A percentile compares a stretch with the other conserved stretches of the same genome.
Evolutionary conservation across 1,140 invertebrate genomes (phyloP).

Genomic region (Drosophila yakuba): DNA sequence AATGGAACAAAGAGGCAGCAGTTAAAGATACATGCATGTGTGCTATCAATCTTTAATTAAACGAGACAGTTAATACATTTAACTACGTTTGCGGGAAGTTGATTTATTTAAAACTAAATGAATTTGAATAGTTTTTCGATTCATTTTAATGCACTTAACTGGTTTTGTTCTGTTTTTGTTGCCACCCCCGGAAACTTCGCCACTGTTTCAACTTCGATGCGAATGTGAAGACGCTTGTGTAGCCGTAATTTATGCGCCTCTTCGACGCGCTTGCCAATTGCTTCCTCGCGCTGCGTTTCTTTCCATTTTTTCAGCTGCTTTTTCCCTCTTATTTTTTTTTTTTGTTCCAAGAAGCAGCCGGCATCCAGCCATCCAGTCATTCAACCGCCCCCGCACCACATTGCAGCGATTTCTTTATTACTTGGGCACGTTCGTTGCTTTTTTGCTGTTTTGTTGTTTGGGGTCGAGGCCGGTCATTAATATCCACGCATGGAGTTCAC

Average conservation of each 20-base stretch:
- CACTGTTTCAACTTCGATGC: conserved; percentile 21
- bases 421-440: conserved; percentile 75
- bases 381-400: conserved; percentile 65
- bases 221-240: conserved; percentile 27
- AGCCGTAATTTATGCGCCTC: conserved; percentile 76
- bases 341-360: conserved; percentile 61
- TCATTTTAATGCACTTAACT: conserved; percentile 16
- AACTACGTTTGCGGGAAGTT: not conserved
- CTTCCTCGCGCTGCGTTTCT: conserved; percentile 36
- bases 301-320: conserved; percentile 4
- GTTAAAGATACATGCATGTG: too few relatives aligned
- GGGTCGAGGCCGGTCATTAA: conserved; percentile 84
- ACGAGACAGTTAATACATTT: too few relatives aligned
- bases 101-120: not conserved
- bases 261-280: conserved; percentile 79
- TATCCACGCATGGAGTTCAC: conserved; percentile 77
- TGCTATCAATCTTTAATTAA: too few relatives aligned
- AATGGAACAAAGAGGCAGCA: not conserved
- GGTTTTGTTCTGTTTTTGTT: not conserved
- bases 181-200: conserved; percentile 7
- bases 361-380: conserved; percentile 23
- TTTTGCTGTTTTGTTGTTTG: conserved; percentile 38
- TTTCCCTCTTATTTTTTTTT: conserved; percentile 5
- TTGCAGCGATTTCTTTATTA: conserved; percentile 81
- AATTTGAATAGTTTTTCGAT: not conserved